Base-by-base conservation (phyloP, 2,888 invertebrate genomes). In the Drosophila macrothrix region DNA sequence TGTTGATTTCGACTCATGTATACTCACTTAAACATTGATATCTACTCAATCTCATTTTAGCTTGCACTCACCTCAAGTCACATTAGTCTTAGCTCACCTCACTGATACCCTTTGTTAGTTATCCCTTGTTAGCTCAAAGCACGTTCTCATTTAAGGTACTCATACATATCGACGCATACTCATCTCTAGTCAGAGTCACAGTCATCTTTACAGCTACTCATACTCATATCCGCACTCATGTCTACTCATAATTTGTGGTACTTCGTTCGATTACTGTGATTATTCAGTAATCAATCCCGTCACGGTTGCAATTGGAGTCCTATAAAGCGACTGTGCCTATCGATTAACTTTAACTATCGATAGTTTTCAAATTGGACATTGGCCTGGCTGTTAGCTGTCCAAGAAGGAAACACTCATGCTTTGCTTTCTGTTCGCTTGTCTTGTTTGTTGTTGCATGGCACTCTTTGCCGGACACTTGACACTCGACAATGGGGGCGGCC, bases 341-440 rank as follows among this genome's bases (percentile, higher is more conserved):
- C 46, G 31, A 67, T 67, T 39, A 33, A 9, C 4, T 12, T 35
- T 4, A 0, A 50, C 29, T 52, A 59, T 69, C 68, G 68, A 68
- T 52, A 52, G 33, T 19, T 29, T 22, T 53, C 22, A 37, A n/a
- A 33, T 54, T 72, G 71, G 73, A 72, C 71, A 29, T 43, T 37
- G 29, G 73, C 73, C 71, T 72, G 71, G 71, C 71, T 72, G 71
- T 59, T 72, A 64, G 71, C 71, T 31, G 39, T 72, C 71, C 71
- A 72, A 71, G 31, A 1, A n/a, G 28, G 28, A 37, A 59, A 25
- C 16, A 55, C 33, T 28, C 4, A 10, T 10, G 19, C 1, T 22
- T 16, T 2, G 31, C n/a, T 5, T 9, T 29, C 35, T n/a, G 31
- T 53, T 14, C 6, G 35, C 3, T 54, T 16, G 22, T n/a, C 7